A percentile compares a stretch with the other conserved stretches of the same genome.
Evolutionary conservation across 2,888 invertebrate species (phyloP).

Genomic region (Drosophila dives): DNA sequence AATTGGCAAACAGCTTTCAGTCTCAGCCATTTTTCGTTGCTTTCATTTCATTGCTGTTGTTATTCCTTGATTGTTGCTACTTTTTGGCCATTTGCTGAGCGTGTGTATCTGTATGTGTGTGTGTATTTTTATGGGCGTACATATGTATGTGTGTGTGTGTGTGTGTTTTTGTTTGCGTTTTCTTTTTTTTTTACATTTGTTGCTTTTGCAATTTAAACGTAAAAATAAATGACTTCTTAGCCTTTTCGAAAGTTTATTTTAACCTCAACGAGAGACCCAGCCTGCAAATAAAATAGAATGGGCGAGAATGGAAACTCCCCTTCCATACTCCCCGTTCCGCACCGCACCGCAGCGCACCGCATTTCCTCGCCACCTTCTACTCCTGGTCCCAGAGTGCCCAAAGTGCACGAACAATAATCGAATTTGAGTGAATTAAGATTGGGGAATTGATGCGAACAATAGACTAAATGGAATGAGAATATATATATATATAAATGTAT

Average conservation of each 20-base stretch:
- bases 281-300: conserved; percentile 18
- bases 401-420: conserved; percentile 79
- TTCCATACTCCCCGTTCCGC: not conserved
- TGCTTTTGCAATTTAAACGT: conserved; percentile 74
- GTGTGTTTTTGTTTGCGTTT: conserved; percentile 26
- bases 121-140: conserved; percentile 20
- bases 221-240: conserved; percentile 79
- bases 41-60: conserved; percentile 32
- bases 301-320: conserved; percentile 2
- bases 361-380: not conserved
- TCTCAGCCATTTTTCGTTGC: conserved; percentile 26
- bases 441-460: conserved; percentile 76
- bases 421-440: conserved; percentile 82
- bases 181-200: conserved; percentile 57
- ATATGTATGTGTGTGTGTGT: not conserved
- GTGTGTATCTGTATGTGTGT: conserved; percentile 22
- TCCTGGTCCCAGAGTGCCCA: conserved; percentile 23
- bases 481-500: conserved; percentile 22
- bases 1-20: conserved; percentile 34
- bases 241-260: conserved; percentile 75
- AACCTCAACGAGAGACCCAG: conserved; percentile 60
- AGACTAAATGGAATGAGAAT: conserved; percentile 44
- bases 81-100: conserved; percentile 31
- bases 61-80: conserved; percentile 49
- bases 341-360: not conserved